Conservation (phyloP, 2,888 invertebrate species). For the Drosophila basisetae region DNA sequence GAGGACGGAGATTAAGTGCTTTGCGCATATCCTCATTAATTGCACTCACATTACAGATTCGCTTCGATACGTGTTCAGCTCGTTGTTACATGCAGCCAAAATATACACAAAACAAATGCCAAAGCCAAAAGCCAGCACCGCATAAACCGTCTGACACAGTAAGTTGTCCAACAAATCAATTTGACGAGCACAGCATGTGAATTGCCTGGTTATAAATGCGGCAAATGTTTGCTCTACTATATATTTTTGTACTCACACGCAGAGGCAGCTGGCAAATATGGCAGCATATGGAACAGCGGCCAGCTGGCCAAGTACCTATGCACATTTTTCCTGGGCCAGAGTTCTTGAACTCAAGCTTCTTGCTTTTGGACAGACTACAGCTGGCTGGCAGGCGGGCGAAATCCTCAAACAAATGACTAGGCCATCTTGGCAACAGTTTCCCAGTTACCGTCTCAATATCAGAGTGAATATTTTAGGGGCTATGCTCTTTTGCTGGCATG, state of each 20-base stretch:
- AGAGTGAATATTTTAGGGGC: slow-evolving; percentile 9
- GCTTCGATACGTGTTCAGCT: slow-evolving; percentile 21
- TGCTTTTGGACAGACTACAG: neutral
- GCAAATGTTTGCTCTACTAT: slow-evolving; percentile 38
- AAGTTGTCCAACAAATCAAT: slow-evolving; percentile 55
- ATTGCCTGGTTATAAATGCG: slow-evolving; percentile 56
- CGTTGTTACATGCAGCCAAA: neutral
- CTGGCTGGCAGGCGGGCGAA: slow-evolving; percentile 23
- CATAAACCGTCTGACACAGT: neutral
- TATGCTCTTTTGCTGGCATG: slow-evolving; percentile 41
- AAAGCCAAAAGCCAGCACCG: neutral
- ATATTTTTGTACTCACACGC: neutral
- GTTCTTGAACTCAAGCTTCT: neutral
- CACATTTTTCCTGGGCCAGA: slow-evolving; percentile 18
- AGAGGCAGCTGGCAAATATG: slow-evolving; percentile 7
- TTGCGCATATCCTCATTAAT: slow-evolving; percentile 56
- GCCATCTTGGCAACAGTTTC: slow-evolving; percentile 29
- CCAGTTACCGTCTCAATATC: slow-evolving; percentile 11
- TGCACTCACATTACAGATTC: slow-evolving; percentile 42
- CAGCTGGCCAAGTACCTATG: slow-evolving; percentile 32
- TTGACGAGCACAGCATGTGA: slow-evolving; percentile 43
- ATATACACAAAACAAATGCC: neutral
- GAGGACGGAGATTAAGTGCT: slow-evolving; percentile 21
- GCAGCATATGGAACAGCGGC: slow-evolving; percentile 35
- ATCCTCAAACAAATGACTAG: slow-evolving; percentile 64